A percentile compares a stretch with the other conserved stretches of the same genome.
Evolutionary conservation across 2,113 vertebrate genomes (phyloP).

Genomic region (Podilymbus podiceps): DNA sequence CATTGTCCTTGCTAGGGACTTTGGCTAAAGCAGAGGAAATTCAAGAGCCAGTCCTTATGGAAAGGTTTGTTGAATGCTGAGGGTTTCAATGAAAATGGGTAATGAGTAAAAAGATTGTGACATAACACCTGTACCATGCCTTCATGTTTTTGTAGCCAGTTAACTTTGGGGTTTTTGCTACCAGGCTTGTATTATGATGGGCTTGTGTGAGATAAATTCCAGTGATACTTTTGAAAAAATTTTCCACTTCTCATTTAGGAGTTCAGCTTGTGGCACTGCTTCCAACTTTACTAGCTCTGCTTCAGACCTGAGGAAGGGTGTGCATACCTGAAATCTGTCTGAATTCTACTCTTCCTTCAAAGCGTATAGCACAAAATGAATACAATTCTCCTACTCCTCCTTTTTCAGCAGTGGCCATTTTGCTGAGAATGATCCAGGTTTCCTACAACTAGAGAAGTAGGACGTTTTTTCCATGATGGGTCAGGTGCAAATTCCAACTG

Average conservation of each 20-base stretch:
- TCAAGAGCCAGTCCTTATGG: background rate
- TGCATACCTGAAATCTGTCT: background rate
- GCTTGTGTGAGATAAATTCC: background rate
- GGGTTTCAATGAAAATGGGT: background rate
- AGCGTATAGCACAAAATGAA: background rate
- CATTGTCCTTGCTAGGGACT: background rate
- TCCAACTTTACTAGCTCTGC: background rate
- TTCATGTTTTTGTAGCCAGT: background rate
- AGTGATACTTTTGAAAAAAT: background rate
- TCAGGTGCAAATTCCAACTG: background rate
- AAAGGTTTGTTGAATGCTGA: fast-evolving
- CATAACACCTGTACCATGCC: background rate
- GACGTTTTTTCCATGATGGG: background rate
- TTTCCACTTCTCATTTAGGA: background rate
- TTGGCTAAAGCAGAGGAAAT: background rate
- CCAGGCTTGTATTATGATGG: background rate
- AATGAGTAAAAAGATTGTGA: background rate
- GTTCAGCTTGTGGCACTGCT: background rate
- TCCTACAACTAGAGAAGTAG: background rate
- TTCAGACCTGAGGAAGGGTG: background rate
- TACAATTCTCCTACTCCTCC: background rate
- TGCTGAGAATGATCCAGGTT: background rate
- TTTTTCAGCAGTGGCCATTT: background rate
- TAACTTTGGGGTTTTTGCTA: background rate
- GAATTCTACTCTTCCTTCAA: background rate